Percentiles rank a stretch among this genome's conserved stretches.
phyloP scores from a whole-genome alignment of 2,888 invertebrate species.

The Philhelius pedissequus region DNA sequence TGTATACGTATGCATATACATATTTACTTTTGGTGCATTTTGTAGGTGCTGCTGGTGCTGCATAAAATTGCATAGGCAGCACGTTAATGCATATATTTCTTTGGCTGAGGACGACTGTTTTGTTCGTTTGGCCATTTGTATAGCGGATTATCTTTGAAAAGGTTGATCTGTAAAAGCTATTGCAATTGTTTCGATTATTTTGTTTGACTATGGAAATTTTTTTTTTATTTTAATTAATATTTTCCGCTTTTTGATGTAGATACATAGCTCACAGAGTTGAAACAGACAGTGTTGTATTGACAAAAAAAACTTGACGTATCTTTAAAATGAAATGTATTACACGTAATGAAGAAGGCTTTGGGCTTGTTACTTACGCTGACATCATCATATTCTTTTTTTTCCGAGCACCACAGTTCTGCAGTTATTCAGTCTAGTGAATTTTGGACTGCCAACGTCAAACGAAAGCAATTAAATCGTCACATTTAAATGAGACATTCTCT shows the following conservation, averaged over 20 bases:
- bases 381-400: background rate
- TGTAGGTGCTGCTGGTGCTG: background rate
- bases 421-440: no score
- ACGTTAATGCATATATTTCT: background rate
- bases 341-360: background rate
- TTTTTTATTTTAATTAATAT: conserved; percentile 12
- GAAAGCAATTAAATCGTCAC: no score
- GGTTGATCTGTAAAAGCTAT: background rate
- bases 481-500: no score
- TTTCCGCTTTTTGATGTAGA: background rate
- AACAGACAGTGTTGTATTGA: background rate
- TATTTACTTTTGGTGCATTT: conserved; percentile 8
- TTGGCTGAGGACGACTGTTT: background rate
- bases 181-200: conserved; percentile 20
- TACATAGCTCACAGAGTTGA: no score
- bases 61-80: background rate
- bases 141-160: conserved; percentile 3
- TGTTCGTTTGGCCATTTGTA: background rate
- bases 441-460: no score
- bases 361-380: background rate
- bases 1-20: background rate
- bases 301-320: background rate
- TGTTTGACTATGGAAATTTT: background rate
- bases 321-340: background rate
- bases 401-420: no score